Base-by-base conservation (phyloP, 2,113 vertebrate genomes). In the Odocoileus virginianus region DNA sequence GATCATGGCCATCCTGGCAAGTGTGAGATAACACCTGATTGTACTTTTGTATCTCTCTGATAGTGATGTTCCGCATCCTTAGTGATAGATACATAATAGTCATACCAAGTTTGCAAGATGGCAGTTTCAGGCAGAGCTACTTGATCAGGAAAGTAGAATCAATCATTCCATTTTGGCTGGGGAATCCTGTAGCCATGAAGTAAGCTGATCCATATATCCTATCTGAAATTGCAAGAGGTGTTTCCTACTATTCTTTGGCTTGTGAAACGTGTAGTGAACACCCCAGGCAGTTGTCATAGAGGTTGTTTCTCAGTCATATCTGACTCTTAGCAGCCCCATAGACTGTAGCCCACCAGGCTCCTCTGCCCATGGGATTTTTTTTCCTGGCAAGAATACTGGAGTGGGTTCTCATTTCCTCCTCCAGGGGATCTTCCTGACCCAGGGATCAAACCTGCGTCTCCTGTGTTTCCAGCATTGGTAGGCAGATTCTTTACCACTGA, bases 141-240 rank as follows among this genome's bases (percentile, higher is more conserved):
- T 71, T 11, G 25, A 50, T 43, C 15, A 87, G 47, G 17, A 86
- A 57, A 45, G 61, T 27, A 13, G n/a, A 55, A 27, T 36, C 25
- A 7, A 15, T 64, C 14, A 25, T 47, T 23, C 12, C 25, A 11
- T 23, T 61, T 12, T 25, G 7, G 21, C 8, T 1, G 0, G 54
- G 82, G n/a, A 55, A 64, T 21, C 28, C 27, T 3, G 5, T 55
- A 25, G n/a, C 67, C 21, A 5, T 47, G 81, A 82, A 10, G 11
- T 25, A 43, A 14, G 11, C 9, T 40, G 55, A 85, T 17, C 55
- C 28, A 50, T 47, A 61, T 17, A 89, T 27, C 2, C 28, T 36
- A 54, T 47, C 17, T 33, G 64, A 94, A 28, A 67, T 71, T 23
- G 13, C 27, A 28, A 67, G 47, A 28, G 45, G 12, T 47, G 21